Percentiles rank a stretch among this genome's conserved stretches.
phyloP scores from a whole-genome alignment of 2,113 vertebrate species.

The Oenanthe melanoleuca region DNA sequence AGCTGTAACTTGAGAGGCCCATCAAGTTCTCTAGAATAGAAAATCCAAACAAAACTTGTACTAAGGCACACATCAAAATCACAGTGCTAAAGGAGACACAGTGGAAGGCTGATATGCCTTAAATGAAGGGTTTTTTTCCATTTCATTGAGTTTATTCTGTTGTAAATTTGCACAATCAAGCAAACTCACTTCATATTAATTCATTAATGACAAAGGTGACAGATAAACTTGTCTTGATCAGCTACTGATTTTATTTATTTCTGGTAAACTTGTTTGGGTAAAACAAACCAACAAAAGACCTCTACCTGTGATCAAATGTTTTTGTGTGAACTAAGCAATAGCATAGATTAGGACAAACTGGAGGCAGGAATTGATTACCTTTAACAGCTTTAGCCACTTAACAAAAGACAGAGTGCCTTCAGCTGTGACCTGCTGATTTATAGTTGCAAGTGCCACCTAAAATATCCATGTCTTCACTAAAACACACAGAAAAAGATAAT shows the following conservation, averaged over 20 bases:
- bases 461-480: background rate
- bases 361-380: constrained; percentile 54
- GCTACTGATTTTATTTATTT: constrained; percentile 66
- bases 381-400: constrained; percentile 53
- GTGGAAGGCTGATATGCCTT: background rate
- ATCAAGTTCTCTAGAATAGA: constrained; percentile 24
- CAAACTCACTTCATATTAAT: constrained; percentile 39
- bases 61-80: constrained; percentile 27
- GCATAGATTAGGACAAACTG: constrained; percentile 56
- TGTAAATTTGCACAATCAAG: constrained; percentile 41
- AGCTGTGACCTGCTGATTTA: background rate
- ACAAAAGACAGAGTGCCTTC: constrained; percentile 24
- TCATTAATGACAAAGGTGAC: constrained; percentile 58
- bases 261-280: constrained; percentile 30
- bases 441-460: background rate
- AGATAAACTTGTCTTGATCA: constrained; percentile 59
- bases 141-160: constrained; percentile 60
- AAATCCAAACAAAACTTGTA: constrained; percentile 12
- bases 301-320: constrained; percentile 37
- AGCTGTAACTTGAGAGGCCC: background rate
- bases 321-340: constrained; percentile 40
- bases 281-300: constrained; percentile 49
- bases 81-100: constrained; percentile 30
- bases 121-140: constrained; percentile 1
- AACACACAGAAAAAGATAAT: background rate